Conservation (phyloP, 2,888 invertebrate genomes). For the Automeris io region DNA sequence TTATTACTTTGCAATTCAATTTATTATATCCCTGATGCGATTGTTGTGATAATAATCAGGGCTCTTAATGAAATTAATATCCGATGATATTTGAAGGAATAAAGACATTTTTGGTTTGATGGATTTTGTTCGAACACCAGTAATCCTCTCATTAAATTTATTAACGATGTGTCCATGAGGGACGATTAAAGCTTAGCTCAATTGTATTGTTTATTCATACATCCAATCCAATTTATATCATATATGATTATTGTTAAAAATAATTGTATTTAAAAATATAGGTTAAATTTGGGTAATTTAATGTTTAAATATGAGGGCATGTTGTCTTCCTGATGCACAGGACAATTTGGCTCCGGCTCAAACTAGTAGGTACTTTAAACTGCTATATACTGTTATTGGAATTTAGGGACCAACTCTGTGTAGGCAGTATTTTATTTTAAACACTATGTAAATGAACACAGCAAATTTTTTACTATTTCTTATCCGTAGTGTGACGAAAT, state of each 20-base stretch:
- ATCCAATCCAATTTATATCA: too few species aligned
- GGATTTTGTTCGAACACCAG: constrained; percentile 21
- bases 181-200: constrained; percentile 1
- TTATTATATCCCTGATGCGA: constrained; percentile 61
- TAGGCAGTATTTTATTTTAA: neutral
- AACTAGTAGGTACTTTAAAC: constrained; percentile 21
- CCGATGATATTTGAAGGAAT: constrained; percentile 36
- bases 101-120: constrained; percentile 34
- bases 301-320: constrained; percentile 10
- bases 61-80: constrained; percentile 69
- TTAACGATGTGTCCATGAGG: constrained; percentile 4
- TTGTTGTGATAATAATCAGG: constrained; percentile 59
- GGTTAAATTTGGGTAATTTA: neutral
- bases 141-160: constrained; percentile 19
- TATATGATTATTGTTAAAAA: neutral
- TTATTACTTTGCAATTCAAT: constrained; percentile 69
- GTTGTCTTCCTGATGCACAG: constrained; percentile 14
- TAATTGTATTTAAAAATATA: neutral
- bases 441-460: too few species aligned
- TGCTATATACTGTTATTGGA: constrained; percentile 20
- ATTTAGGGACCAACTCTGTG: constrained; percentile 17
- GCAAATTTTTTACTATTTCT: too few species aligned
- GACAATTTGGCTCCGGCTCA: constrained; percentile 38
- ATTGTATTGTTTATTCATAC: constrained; percentile 6
- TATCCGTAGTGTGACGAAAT: too few species aligned